Conservation (phyloP, 1,140 invertebrate species). For the Vanessa tameamea region DNA sequence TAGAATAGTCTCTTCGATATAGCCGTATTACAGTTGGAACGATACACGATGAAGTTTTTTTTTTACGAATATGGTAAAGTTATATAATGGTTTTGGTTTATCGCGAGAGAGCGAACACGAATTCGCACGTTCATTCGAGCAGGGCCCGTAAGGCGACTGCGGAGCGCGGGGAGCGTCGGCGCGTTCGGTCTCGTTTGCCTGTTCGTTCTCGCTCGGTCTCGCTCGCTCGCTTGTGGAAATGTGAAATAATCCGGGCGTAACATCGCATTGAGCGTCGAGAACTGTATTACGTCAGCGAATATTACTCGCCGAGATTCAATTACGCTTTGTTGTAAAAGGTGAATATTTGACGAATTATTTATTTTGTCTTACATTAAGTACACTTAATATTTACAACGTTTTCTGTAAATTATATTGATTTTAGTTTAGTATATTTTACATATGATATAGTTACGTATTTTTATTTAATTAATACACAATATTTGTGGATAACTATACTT, state of each 20-base stretch:
- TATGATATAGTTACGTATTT: too few species aligned
- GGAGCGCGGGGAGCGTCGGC: neutral
- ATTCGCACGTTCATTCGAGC: slow-evolving; percentile 23
- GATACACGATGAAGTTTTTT: neutral
- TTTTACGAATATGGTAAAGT: neutral
- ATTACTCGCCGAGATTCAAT: neutral
- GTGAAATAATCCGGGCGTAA: neutral
- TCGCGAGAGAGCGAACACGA: neutral
- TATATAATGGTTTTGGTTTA: neutral
- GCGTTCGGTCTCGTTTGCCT: neutral
- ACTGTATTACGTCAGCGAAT: neutral
- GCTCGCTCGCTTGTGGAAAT: slow-evolving; percentile 1
- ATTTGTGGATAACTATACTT: too few species aligned
- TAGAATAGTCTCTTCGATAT: neutral
- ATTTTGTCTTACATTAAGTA: too few species aligned
- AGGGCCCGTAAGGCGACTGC: slow-evolving; percentile 12
- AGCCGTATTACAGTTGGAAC: neutral
- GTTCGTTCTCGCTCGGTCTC: slow-evolving; percentile 19
- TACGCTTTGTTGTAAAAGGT: slow-evolving; percentile 5
- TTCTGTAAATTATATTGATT: too few species aligned
- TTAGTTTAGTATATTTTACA: too few species aligned
- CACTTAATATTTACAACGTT: too few species aligned
- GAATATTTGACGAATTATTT: neutral
- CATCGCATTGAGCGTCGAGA: neutral
- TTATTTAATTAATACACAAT: too few species aligned